Conservation (phyloP, 2,113 vertebrate species). For the Copsychus sechellarum region DNA sequence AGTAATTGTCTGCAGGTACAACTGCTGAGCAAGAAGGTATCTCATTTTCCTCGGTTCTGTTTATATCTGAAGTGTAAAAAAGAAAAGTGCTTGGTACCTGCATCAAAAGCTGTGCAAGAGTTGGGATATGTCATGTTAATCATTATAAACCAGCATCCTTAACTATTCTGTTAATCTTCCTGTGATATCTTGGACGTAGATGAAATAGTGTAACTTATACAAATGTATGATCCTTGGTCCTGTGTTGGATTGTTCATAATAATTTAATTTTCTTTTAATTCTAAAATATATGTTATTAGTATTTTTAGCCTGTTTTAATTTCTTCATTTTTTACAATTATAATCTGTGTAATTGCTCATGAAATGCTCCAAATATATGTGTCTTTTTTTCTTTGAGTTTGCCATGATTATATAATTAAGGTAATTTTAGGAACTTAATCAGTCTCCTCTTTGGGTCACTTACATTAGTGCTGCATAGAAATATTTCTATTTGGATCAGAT, state of each 20-base stretch:
- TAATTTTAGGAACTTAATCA: not conserved
- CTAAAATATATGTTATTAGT: not conserved
- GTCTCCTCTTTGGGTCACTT: not conserved
- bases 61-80: not conserved
- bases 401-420: not conserved
- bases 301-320: not conserved
- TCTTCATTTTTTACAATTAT: not conserved
- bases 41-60: not conserved
- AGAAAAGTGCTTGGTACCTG: not conserved
- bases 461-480: not conserved
- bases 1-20: not conserved
- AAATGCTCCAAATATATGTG: not conserved
- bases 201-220: not conserved
- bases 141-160: not conserved
- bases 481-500: not conserved
- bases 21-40: not conserved
- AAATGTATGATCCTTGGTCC: not conserved
- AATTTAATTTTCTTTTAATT: not conserved
- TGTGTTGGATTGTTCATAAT: not conserved
- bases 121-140: not conserved
- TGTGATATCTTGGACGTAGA: not conserved
- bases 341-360: not conserved
- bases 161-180: not conserved
- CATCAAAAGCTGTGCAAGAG: not conserved
- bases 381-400: not conserved